Evolutionary conservation across 2,888 invertebrate genomes (phyloP).

Genomic region (Mylabris sibirica): DNA sequence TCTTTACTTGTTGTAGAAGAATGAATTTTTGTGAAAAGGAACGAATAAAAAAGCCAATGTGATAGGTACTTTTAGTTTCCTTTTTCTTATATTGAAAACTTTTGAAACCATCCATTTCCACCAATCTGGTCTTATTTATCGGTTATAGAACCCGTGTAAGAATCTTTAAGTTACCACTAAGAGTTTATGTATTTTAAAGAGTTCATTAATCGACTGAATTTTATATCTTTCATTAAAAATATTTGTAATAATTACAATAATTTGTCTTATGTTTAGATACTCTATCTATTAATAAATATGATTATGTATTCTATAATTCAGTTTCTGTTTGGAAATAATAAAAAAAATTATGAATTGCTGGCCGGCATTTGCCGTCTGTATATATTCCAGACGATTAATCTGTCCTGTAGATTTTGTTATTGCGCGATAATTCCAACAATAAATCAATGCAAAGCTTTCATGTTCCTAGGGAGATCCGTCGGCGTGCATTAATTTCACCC

Average conservation of each 20-base stretch:
- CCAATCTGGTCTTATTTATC: background rate
- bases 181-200: background rate
- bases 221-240: background rate
- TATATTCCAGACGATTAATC: slow-evolving; percentile 12
- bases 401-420: slow-evolving; percentile 18
- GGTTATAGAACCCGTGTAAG: background rate
- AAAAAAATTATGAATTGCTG: background rate
- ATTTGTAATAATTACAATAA: background rate
- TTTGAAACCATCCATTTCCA: background rate
- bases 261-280: background rate
- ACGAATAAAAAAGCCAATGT: background rate
- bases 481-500: slow-evolving; percentile 38
- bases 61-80: background rate
- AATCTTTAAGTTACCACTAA: background rate
- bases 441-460: slow-evolving; percentile 35
- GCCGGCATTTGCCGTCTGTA: background rate
- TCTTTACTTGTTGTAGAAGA: background rate
- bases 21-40: background rate
- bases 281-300: background rate
- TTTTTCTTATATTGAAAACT: background rate
- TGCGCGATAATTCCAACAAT: slow-evolving; percentile 29
- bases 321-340: background rate
- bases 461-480: slow-evolving; percentile 29
- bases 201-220: background rate
- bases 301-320: background rate